Evolutionary conservation across 2,113 vertebrate species (phyloP).

Genomic region (Turnix velox): DNA sequence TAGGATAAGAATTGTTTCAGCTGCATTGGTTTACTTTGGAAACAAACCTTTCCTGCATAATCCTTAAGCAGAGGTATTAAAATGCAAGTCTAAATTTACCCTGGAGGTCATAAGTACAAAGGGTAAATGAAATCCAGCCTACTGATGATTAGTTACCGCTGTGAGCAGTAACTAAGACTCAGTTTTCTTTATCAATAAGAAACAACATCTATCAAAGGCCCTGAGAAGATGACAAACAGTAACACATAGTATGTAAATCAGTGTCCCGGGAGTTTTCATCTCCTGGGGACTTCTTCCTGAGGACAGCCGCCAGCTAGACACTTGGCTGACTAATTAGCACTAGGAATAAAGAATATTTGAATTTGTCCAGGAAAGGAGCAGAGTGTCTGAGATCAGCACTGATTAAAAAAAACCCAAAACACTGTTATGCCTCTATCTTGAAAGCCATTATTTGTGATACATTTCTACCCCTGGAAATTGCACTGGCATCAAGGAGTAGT

Average conservation of each 20-base stretch:
- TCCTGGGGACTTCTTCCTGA: background rate
- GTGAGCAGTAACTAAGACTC: background rate
- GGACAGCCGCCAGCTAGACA: conserved; percentile 13
- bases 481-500: background rate
- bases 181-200: background rate
- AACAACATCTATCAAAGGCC: background rate
- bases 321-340: background rate
- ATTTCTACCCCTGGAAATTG: background rate
- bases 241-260: background rate
- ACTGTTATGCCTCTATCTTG: background rate
- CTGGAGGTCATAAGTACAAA: background rate
- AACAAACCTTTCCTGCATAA: background rate
- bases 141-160: background rate
- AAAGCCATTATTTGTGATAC: background rate
- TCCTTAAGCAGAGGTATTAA: background rate
- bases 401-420: background rate
- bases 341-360: background rate
- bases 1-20: background rate
- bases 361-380: background rate
- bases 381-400: background rate
- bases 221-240: conserved; percentile 11
- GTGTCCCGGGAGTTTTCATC: background rate
- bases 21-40: background rate
- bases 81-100: background rate
- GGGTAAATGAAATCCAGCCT: background rate